These are phyloP conservation scores for Mantis religiosa DNA, from an alignment of 2,888 invertebrate genomes.

Conservation along the genomic window DNA sequence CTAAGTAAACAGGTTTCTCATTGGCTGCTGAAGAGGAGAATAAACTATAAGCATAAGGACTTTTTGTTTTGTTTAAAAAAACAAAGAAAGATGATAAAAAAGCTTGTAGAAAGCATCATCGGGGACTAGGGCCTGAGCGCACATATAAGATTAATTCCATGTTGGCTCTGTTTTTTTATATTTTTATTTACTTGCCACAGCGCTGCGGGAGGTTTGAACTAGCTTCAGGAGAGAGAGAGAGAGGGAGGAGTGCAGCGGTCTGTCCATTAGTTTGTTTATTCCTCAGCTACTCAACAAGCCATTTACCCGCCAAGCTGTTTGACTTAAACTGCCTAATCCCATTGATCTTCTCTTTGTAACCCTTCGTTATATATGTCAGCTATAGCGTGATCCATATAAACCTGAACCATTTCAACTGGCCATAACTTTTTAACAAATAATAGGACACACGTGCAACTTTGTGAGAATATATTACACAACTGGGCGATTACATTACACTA, in stretches of 20 bases:
- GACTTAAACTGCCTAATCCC: not conserved
- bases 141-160: slow-evolving; percentile 21
- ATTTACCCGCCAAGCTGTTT: slow-evolving; percentile 10
- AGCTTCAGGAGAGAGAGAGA: not conserved
- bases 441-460: too few relatives aligned
- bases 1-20: slow-evolving; percentile 16
- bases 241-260: slow-evolving; percentile 11
- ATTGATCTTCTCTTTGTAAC: too few relatives aligned
- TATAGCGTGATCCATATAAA: too few relatives aligned
- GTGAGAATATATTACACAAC: too few relatives aligned
- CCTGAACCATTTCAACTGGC: too few relatives aligned
- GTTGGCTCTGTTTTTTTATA: slow-evolving; percentile 5
- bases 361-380: too few relatives aligned
- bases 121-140: not conserved
- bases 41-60: slow-evolving; percentile 11
- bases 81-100: not conserved
- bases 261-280: slow-evolving; percentile 29
- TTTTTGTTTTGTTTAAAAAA: not conserved
- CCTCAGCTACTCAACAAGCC: slow-evolving; percentile 25
- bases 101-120: not conserved
- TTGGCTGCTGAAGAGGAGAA: slow-evolving; percentile 13
- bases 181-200: slow-evolving; percentile 19
- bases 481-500: too few relatives aligned
- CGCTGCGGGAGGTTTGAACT: slow-evolving; percentile 14
- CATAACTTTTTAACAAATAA: too few relatives aligned